Base-by-base conservation (phyloP, 2,888 invertebrate genomes). In the Thera obeliscata region DNA sequence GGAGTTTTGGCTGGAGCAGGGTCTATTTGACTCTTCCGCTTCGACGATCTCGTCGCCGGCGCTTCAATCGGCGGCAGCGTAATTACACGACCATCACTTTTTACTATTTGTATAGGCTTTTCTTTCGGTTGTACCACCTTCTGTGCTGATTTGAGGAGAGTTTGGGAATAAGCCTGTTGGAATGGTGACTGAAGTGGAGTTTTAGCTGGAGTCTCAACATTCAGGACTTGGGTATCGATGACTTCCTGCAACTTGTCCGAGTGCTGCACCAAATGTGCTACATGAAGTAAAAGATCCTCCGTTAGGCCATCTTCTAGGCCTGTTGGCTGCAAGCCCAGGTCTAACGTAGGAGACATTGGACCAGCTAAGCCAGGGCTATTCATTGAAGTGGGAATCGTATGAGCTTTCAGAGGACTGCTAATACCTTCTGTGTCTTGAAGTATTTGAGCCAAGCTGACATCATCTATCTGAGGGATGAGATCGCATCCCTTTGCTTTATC, bases 41-140 rank as follows among this genome's bases (percentile, higher is more conserved):
- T 96, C 33, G 97, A 96, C 68, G 96, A 95, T 54, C 97, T 93
- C 0, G 97, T 97, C 1, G 97, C 96, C 7, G 97, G 97, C 35
- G 97, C 96, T 87, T 97, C 97, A 64, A 97, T 97, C 0, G 97
- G 97, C 11, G 97, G 97, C 71, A 97, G 88, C 0, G 96, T 96
- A 61, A 97, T 96, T 50, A 97, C 94, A 46, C 97, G 94, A 0
- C 97, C 97, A 82, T 97, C 96, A 33, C 95, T 94, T 33, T 97
- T 91, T 8, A 97, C 94, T 72, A 97, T 96, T 87, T 97, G 96
- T 67, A 96, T 96, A 0, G 95, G 95, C 75, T 96, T 94, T 76
- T 95, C 95, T 55, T 86, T 83, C 7, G 85, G 81, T 2, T 77
- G 71, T 8, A 84, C 63, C 68, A 63, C 75, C 66, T 80, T 87